Evolutionary conservation across 2,113 vertebrate genomes (phyloP).

Genomic region (Nothocercus nigrocapillus): DNA sequence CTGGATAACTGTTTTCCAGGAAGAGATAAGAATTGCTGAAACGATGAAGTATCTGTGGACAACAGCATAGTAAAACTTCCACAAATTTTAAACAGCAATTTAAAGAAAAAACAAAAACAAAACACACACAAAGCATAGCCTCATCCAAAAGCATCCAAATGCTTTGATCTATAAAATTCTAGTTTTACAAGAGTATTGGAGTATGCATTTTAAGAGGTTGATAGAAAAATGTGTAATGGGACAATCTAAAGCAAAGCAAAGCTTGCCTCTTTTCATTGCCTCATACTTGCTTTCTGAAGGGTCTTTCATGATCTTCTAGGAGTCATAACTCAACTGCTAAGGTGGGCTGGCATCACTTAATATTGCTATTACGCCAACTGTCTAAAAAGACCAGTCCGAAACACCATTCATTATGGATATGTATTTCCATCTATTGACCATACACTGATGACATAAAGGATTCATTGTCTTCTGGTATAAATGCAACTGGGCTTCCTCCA

Average conservation of each 20-base stretch:
- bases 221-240: background rate
- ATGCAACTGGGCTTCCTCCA: background rate
- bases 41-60: background rate
- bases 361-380: background rate
- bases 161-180: background rate
- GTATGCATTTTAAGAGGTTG: background rate
- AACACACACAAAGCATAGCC: background rate
- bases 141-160: background rate
- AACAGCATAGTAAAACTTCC: background rate
- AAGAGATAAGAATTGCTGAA: background rate
- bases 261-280: background rate
- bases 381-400: background rate
- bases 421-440: background rate
- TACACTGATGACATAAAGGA: background rate
- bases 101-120: background rate
- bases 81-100: background rate
- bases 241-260: no score
- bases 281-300: background rate
- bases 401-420: background rate
- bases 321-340: background rate
- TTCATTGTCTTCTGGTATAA: background rate
- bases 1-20: background rate
- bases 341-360: background rate
- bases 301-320: background rate
- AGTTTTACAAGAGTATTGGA: background rate